A percentile compares a stretch with the other conserved stretches of the same genome.
phyloP scores from a whole-genome alignment of 2,113 vertebrate genomes.

The Oenanthe melanoleuca region DNA sequence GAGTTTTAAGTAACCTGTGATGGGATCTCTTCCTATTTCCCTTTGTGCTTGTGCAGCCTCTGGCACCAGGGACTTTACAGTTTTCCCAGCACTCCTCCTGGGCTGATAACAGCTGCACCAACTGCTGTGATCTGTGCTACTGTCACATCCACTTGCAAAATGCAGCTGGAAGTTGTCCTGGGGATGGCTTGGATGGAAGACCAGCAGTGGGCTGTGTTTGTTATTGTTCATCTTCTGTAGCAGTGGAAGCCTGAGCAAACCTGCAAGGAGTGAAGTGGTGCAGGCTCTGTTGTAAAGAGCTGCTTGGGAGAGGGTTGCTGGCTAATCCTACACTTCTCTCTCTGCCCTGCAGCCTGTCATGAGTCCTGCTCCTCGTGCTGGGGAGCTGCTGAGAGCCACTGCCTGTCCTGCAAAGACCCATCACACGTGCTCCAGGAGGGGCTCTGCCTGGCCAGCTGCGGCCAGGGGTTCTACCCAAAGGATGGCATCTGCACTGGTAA shows the following conservation, averaged over 20 bases:
- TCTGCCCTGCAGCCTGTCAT: constrained; percentile 81
- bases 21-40: not conserved
- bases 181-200: not conserved
- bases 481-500: constrained; percentile 85
- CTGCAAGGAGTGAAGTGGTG: not conserved
- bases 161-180: not conserved
- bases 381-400: constrained; percentile 79
- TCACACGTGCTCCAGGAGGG: constrained; percentile 76
- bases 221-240: not conserved
- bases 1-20: not conserved
- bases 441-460: constrained; percentile 81
- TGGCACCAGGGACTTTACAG: not conserved
- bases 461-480: constrained; percentile 74
- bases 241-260: not conserved
- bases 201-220: not conserved
- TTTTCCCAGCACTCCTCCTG: not conserved
- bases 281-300: not conserved
- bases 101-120: not conserved
- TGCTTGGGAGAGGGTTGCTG: not conserved
- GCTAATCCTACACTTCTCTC: not conserved
- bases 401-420: constrained; percentile 79
- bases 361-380: constrained; percentile 83
- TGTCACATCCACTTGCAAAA: not conserved
- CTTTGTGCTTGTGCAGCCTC: not conserved
- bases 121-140: not conserved